Percentiles rank a stretch among this genome's conserved stretches.
phyloP scores from a whole-genome alignment of 2,113 vertebrate species.

The Strix aluco region DNA sequence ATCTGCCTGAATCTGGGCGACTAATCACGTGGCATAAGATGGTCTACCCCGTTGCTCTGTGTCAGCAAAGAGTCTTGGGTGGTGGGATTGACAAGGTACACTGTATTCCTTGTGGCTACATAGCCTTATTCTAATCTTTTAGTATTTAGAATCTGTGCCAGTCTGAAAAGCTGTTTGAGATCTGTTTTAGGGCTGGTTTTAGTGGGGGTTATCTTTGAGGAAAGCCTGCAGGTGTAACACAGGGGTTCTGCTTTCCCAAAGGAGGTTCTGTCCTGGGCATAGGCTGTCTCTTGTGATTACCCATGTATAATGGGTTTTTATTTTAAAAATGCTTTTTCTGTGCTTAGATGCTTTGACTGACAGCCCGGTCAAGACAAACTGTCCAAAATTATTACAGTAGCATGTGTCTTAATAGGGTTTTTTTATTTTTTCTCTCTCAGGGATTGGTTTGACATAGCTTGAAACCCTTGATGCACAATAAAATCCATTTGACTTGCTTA shows the following conservation, averaged over 20 bases:
- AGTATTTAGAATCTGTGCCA: not conserved
- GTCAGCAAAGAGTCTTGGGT: not conserved
- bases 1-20: not conserved
- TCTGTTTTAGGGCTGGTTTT: not conserved
- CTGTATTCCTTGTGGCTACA: not conserved
- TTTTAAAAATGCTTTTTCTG: not conserved
- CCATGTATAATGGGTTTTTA: not conserved
- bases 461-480: not conserved
- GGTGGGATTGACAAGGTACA: not conserved
- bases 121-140: not conserved
- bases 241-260: not conserved
- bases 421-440: not conserved
- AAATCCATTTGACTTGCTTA: not conserved
- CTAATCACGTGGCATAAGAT: accelerated
- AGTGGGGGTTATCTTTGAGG: not conserved
- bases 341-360: not conserved
- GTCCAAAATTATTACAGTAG: not conserved
- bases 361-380: not conserved
- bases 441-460: not conserved
- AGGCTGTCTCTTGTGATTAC: not conserved
- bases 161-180: not conserved
- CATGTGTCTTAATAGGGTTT: not conserved
- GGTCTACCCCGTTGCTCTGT: not conserved
- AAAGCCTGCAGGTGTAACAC: not conserved
- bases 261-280: not conserved